Evolutionary conservation across 2,113 vertebrate species (phyloP), one percentile per base, ranked within the genome.

Genomic region (Andinoacara biseriatus): DNA sequence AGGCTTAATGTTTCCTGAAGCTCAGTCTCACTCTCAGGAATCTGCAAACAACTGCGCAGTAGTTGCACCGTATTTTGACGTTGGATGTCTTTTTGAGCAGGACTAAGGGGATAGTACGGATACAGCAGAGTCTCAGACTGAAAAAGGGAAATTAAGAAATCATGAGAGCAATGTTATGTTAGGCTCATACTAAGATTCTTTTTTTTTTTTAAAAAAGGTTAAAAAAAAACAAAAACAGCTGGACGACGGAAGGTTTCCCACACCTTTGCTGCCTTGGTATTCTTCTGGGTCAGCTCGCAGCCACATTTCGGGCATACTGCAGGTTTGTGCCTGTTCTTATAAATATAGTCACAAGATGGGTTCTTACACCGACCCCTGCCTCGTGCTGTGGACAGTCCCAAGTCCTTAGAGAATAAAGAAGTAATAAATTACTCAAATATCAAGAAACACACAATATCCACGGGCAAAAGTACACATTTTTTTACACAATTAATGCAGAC

Each of bases 311-410:
- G 98, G 67, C 98, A 99, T 88, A 96, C 72, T 0, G 95, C 94
- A 3, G 98, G 98, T 87, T 99, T 99, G 91, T 99, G 97, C 69
- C 98, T 95, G 94, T 99, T 99, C 78, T 98, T 99, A 61, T 99
- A 99, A 74, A 99, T 95, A 0, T 97, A 99, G 87, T 95, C 97
- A 85, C 98, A 99, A 11, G 96, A 95, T 0, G 96, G 96, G 88
- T 99, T 99, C 94, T 98, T 99, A 94, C 98, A 99, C 7, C 96
- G 97, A 65, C 98, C 98, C 84, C 97, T 95, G 49, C 98, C 98
- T 83, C 98, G 96, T 10, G 97, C 97, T 1, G 98, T 99, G 54
- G 98, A 98, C 89, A 99, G 92, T 54, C 98, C 98, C 91, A 99
- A 95, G 91, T 98, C 97, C 98, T 99, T 89, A 38, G 83, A 85